phyloP scores from a whole-genome alignment of 2,888 invertebrate species.

The Leptinotarsa peninsularis region DNA sequence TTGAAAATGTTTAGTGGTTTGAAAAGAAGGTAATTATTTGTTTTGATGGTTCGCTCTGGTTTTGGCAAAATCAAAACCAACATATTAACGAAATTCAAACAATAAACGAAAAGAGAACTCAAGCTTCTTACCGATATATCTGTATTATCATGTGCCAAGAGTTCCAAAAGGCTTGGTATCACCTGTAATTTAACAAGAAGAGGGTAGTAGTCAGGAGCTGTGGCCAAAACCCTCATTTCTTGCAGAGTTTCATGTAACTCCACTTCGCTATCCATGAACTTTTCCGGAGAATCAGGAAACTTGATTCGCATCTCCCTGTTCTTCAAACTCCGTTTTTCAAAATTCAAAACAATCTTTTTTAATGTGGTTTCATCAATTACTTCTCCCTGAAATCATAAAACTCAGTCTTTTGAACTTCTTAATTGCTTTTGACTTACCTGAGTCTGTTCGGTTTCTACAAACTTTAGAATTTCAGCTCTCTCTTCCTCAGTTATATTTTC shows the following conservation, averaged over 20 bases:
- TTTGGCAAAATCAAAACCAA: too few relatives aligned
- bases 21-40: neutral
- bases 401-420: neutral
- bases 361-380: slow-evolving; percentile 87
- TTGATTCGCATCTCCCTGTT: slow-evolving; percentile 99
- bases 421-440: slow-evolving; percentile 68
- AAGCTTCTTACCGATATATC: slow-evolving; percentile 73
- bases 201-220: slow-evolving; percentile 95
- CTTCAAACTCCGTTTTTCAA: slow-evolving; percentile 93
- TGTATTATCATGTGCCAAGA: slow-evolving; percentile 96
- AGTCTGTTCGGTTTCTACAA: slow-evolving; percentile 85
- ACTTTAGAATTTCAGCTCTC: slow-evolving; percentile 82
- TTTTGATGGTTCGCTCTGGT: too few relatives aligned
- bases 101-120: neutral
- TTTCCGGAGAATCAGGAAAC: slow-evolving; percentile 95
- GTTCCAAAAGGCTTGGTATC: slow-evolving; percentile 89
- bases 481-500: slow-evolving; percentile 76
- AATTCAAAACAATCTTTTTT: slow-evolving; percentile 89
- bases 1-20: neutral
- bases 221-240: slow-evolving; percentile 93
- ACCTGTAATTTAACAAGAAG: slow-evolving; percentile 90
- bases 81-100: neutral
- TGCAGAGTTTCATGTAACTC: slow-evolving; percentile 78
- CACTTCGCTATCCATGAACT: slow-evolving; percentile 98
- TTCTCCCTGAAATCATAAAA: slow-evolving; percentile 73